Evolutionary conservation across 2,888 invertebrate species (phyloP).

Genomic region (Amiota mariae): DNA sequence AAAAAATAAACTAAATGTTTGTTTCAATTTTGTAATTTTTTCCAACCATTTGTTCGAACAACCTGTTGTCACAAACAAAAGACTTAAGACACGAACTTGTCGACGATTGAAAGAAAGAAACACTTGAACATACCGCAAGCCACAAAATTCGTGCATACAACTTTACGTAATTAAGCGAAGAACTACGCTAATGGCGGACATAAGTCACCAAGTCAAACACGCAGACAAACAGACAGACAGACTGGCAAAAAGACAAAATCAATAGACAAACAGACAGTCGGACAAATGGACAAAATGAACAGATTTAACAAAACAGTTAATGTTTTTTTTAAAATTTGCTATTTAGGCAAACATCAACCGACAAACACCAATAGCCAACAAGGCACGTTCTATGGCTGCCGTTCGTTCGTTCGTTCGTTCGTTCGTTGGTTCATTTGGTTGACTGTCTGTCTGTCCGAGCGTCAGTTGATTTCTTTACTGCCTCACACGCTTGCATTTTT

Average conservation of each 20-base stretch:
- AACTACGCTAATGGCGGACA: conserved; percentile 65
- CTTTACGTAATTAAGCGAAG: conserved; percentile 65
- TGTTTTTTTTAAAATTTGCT: conserved; percentile 50
- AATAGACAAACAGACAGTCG: conserved; percentile 25
- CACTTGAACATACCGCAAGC: conserved; percentile 37
- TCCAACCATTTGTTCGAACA: conserved; percentile 42
- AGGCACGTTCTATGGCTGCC: conserved; percentile 11
- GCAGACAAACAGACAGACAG: conserved; percentile 36
- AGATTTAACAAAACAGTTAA: conserved; percentile 60
- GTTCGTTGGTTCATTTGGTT: too few relatives aligned
- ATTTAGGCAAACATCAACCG: conserved; percentile 28
- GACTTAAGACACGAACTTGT: conserved; percentile 70
- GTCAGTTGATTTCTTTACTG: neutral
- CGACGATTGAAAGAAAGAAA: conserved; percentile 17
- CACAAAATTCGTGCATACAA: conserved; percentile 43
- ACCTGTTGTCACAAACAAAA: conserved; percentile 66
- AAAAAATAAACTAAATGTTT: too few relatives aligned
- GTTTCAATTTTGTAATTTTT: too few relatives aligned
- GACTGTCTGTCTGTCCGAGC: too few relatives aligned
- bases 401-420: neutral
- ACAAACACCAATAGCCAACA: conserved; percentile 12
- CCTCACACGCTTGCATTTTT: conserved; percentile 43
- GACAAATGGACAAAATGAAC: conserved; percentile 6
- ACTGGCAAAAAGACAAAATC: too few relatives aligned
- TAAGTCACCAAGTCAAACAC: conserved; percentile 55